Percentiles rank a stretch among this genome's conserved stretches.
Evolutionary conservation across 2,113 vertebrate species (phyloP).

Genomic region (Leucosticte australis): DNA sequence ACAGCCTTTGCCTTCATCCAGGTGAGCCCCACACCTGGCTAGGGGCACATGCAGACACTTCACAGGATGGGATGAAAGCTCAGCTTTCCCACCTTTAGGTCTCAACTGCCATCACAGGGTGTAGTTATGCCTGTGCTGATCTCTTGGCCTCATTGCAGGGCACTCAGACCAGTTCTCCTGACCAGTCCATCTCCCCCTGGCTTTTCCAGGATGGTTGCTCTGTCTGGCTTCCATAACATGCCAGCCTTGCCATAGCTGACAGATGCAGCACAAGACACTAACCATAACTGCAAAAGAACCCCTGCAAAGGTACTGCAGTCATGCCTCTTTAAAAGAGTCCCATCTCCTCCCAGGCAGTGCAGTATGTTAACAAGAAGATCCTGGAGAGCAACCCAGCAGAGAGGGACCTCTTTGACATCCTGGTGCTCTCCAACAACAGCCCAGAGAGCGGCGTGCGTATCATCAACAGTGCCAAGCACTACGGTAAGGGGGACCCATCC

Average conservation of each 20-base stretch:
- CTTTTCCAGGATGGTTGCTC: background rate
- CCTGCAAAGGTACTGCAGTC: background rate
- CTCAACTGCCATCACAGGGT: fast-evolving
- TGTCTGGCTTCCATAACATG: background rate
- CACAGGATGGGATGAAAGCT: background rate
- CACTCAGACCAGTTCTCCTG: background rate
- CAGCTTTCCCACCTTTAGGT: background rate
- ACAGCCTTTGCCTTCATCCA: conserved; percentile 68
- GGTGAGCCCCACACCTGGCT: conserved; percentile 1
- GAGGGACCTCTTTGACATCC: conserved; percentile 74
- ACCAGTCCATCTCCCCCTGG: background rate
- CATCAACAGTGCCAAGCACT: conserved; percentile 69
- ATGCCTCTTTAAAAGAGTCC: background rate
- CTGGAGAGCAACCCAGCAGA: conserved; percentile 69
- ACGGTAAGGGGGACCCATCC: conserved; percentile 49
- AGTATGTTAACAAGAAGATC: conserved; percentile 75
- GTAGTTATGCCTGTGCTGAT: background rate
- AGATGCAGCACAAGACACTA: background rate
- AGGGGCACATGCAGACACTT: background rate
- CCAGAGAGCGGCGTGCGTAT: conserved; percentile 66
- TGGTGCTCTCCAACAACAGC: conserved; percentile 76
- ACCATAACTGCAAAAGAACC: background rate
- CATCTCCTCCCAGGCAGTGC: conserved; percentile 60
- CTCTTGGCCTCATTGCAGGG: background rate
- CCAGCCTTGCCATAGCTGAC: background rate